Base-by-base conservation (phyloP, 2,888 invertebrate genomes). In the Eupithecia insigniata region DNA sequence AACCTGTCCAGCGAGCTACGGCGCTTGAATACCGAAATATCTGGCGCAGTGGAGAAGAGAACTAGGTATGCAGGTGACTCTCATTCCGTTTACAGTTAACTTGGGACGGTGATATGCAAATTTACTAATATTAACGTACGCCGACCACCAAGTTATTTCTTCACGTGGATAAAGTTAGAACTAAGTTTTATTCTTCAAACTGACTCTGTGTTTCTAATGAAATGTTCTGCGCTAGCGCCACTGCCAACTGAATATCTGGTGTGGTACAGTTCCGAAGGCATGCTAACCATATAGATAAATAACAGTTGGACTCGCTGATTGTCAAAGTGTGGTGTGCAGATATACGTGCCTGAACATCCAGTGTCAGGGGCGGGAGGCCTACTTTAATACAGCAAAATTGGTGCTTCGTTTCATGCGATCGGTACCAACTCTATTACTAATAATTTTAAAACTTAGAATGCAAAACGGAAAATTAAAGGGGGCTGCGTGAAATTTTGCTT, bases 51-150 rank as follows among this genome's bases (percentile, higher is more conserved):
- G 72, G 84, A 83, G 80, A 80, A 85, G 80, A 81, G 83, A 85
- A 84, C 81, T 85, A 81, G 86, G 86, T 81, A 74, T 76, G 71
- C 68, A 85, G 86, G 84, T 85, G 82, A 86, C 84, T 82, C 85
- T 83, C 90, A 90, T 90, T 88, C 88, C 88, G 81, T 89, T 87
- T 90, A 92, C 92, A 91, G 92, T 92, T 92, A 91, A 78, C 82
- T 74, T 80, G 76, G 73, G 73, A 65, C 79, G 82, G 83, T 79
- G 79, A 89, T 84, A 90, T 91, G 91, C 82, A 90, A 92, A 92
- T 92, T 91, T 90, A 90, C 90, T 90, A 91, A 92, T 88, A 91
- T 85, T 81, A 84, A 62, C 61, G 61, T 26, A 10, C 8, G 46
- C 22, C 12, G 26, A 55, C 55, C 51, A 10, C 51, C 22, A 55